Evolutionary conservation across 2,888 invertebrate genomes (phyloP).

Genomic region (Bellardia pandia): DNA sequence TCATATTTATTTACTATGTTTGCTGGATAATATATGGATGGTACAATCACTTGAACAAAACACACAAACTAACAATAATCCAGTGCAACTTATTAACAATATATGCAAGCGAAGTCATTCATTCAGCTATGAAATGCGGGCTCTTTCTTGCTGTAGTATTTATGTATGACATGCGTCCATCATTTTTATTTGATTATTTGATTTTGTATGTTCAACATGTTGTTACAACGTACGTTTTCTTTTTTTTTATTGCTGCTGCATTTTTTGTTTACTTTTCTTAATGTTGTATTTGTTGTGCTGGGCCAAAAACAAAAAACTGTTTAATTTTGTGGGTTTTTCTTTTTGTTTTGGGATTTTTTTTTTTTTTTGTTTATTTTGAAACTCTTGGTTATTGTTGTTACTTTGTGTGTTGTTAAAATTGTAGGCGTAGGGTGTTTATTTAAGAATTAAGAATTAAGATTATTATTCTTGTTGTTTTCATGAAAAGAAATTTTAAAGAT

Average conservation of each 20-base stretch:
- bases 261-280: conserved; percentile 51
- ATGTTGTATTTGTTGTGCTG: conserved; percentile 34
- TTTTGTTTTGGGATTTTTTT: background rate
- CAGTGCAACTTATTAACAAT: conserved; percentile 9
- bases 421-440: conserved; percentile 71
- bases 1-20: conserved; percentile 30
- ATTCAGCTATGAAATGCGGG: conserved; percentile 63
- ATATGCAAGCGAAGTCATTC: conserved; percentile 4
- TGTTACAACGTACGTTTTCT: conserved; percentile 39
- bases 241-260: conserved; percentile 68
- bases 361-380: conserved; percentile 44
- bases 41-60: conserved; percentile 1
- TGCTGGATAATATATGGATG: conserved; percentile 56
- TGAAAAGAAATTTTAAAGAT: conserved; percentile 21
- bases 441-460: conserved; percentile 65
- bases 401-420: conserved; percentile 41
- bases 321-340: conserved; percentile 53
- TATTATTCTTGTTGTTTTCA: conserved; percentile 30
- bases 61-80: conserved; percentile 29
- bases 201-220: conserved; percentile 72
- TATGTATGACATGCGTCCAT: conserved; percentile 72
- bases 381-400: conserved; percentile 50
- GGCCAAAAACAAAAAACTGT: conserved; percentile 21
- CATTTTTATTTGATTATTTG: conserved; percentile 71
- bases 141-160: conserved; percentile 42